Evolutionary conservation across 2,888 invertebrate genomes (phyloP).

Genomic region (Megalurothrips usitatus): DNA sequence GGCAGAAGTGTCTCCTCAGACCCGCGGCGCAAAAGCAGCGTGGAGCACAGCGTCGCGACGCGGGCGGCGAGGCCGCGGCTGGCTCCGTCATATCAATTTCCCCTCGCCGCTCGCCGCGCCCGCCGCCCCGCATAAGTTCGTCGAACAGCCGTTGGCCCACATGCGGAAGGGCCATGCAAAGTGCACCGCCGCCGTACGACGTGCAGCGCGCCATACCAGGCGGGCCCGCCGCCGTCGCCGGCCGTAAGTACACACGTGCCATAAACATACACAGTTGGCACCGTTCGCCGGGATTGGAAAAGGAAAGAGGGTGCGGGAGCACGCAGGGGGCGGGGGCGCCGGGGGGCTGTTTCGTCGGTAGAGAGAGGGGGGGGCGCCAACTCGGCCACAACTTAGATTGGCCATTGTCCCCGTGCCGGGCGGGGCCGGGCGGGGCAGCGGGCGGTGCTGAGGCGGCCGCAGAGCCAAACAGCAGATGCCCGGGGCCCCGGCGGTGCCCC

Average conservation of each 20-base stretch:
- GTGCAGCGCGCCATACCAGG: background rate
- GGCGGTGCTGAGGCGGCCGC: background rate
- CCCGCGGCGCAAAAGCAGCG: too few relatives aligned
- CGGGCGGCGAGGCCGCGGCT: too few relatives aligned
- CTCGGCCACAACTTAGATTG: conserved; percentile 26
- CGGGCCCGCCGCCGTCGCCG: background rate
- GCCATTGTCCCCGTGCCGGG: background rate
- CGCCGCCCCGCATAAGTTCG: background rate
- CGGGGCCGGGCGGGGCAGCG: background rate
- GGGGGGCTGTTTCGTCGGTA: background rate
- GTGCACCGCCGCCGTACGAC: background rate
- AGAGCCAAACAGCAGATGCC: too few relatives aligned
- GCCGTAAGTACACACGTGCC: background rate
- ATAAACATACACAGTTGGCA: conserved; percentile 6
- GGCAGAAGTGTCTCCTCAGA: background rate
- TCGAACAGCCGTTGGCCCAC: background rate
- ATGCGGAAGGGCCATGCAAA: background rate
- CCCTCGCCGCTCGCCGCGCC: background rate
- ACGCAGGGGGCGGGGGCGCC: background rate
- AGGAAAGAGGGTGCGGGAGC: background rate
- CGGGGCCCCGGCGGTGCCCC: too few relatives aligned
- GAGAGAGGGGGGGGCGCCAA: background rate
- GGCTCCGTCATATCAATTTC: background rate
- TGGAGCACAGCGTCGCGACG: background rate
- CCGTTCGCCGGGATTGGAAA: background rate